Evolutionary conservation across 2,797 vertebrate species (phyloP), one percentile per base, ranked within the genome.

Genomic region (Melanogrammus aeglefinus): DNA sequence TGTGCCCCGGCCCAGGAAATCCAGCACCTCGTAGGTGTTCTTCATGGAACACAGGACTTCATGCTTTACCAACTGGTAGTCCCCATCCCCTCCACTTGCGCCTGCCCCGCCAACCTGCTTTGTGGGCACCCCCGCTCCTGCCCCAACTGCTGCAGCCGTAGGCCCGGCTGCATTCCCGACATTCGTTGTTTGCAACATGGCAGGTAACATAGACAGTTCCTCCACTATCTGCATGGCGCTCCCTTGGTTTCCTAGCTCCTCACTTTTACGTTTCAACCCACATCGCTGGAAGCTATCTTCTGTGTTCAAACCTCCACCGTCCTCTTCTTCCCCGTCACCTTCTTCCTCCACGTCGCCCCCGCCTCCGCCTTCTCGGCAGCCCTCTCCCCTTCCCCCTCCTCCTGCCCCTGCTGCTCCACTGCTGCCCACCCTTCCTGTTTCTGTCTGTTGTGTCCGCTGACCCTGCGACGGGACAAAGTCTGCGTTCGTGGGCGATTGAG

Each of bases 171-270:
- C 94, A 77, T 97, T 99, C 81, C 95, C 97, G 85, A 96, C 93
- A 77, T 93, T 96, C 73, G 95, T 95, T 41, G 95, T 95, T 93
- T 98, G 98, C 96, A 99, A 95, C 97, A 99, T 99, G 36, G 97
- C 97, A 86, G 97, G 97, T 94, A 99, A 94, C 91, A 99, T 94
- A 90, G 97, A 95, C 93, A 97, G 95, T 83, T 99, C 98, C 84
- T 99, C 98, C 0, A 99, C 97, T 90, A 99, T 99, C 96, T 99
- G 98, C 98, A 99, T 99, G 87, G 94, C 84, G 95, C 96, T 88
- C 90, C 91, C 95, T 78, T 94, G 94, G 86, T 94, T 96, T 83
- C 98, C 97, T 87, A 98, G 89, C 90, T 99, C 98, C 90, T 98
- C 95, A 47, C 97, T 99, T 92, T 99, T 99, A 96, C 98, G 97